A percentile compares a stretch with the other conserved stretches of the same genome.
Conservation (phyloP, 2,888 invertebrate species). For the Apodemia zela region DNA sequence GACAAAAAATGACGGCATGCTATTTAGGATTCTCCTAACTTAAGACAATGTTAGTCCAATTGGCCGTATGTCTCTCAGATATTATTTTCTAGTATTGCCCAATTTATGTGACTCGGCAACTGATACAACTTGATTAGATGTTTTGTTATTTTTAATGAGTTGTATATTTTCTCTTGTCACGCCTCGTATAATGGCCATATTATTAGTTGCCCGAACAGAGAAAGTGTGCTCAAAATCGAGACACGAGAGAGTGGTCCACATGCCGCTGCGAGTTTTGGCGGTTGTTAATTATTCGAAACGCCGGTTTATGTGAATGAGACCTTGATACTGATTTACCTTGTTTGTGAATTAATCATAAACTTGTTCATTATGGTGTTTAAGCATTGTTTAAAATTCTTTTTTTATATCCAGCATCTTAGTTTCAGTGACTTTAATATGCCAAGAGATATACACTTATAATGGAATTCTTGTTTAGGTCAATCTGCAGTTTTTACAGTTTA, state of each 20-base stretch:
- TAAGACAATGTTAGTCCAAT: too few relatives aligned
- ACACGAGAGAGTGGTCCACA: conserved; percentile 14
- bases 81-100: too few relatives aligned
- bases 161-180: conserved; percentile 16
- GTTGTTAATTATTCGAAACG: conserved; percentile 7
- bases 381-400: too few relatives aligned
- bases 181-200: conserved; percentile 9
- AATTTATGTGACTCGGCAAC: neutral
- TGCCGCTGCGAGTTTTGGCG: conserved; percentile 12
- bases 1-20: too few relatives aligned
- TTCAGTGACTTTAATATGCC: too few relatives aligned
- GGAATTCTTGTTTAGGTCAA: too few relatives aligned
- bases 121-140: conserved; percentile 1
- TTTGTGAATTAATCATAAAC: neutral
- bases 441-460: too few relatives aligned
- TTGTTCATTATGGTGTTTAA: neutral
- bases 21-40: too few relatives aligned
- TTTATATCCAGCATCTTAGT: too few relatives aligned
- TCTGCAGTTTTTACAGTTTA: too few relatives aligned
- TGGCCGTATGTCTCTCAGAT: too few relatives aligned
- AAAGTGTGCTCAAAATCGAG: conserved; percentile 13
- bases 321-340: conserved; percentile 3
- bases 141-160: conserved; percentile 15
- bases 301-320: conserved; percentile 2
- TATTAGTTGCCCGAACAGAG: conserved; percentile 9